Conservation (phyloP, 2,797 vertebrate genomes). For the Natrix natrix region DNA sequence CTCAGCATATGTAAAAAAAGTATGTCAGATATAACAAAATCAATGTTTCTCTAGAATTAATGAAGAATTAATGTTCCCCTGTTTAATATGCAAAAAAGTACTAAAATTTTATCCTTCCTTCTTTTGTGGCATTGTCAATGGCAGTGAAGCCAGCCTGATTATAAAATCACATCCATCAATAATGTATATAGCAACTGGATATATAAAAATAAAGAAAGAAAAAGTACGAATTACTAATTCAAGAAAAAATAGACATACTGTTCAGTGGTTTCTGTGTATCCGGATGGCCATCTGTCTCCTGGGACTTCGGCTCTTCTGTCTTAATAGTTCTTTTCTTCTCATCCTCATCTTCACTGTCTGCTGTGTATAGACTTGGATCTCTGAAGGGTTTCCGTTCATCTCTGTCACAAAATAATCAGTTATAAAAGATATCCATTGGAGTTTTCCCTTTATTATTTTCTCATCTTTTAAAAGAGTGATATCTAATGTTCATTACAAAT, state of each 20-base stretch:
- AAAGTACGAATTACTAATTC: not conserved
- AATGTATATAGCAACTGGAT: not conserved
- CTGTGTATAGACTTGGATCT: constrained; percentile 77
- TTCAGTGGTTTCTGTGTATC: constrained; percentile 74
- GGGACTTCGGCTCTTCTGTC: constrained; percentile 71
- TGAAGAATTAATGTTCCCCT: not conserved
- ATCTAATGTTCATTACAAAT: not conserved
- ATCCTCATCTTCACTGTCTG: constrained; percentile 77
- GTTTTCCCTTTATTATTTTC: not conserved
- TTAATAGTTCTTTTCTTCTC: constrained; percentile 70
- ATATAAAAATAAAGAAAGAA: not conserved
- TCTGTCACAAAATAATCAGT: constrained; percentile 68
- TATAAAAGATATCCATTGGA: not conserved
- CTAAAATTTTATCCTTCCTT: not conserved
- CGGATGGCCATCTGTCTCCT: constrained; percentile 61
- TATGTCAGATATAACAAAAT: not conserved
- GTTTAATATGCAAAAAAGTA: not conserved
- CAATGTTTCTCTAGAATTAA: not conserved
- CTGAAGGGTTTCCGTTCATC: constrained; percentile 79
- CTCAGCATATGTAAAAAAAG: not conserved
- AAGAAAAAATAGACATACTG: constrained; percentile 69
- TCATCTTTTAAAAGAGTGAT: not conserved
- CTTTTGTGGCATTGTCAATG: not conserved
- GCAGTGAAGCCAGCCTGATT: not conserved
- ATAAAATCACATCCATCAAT: not conserved